Percentiles rank a stretch among this genome's conserved stretches.
Evolutionary conservation across 2,888 invertebrate species (phyloP).

Genomic region (Schizaphis graminum): DNA sequence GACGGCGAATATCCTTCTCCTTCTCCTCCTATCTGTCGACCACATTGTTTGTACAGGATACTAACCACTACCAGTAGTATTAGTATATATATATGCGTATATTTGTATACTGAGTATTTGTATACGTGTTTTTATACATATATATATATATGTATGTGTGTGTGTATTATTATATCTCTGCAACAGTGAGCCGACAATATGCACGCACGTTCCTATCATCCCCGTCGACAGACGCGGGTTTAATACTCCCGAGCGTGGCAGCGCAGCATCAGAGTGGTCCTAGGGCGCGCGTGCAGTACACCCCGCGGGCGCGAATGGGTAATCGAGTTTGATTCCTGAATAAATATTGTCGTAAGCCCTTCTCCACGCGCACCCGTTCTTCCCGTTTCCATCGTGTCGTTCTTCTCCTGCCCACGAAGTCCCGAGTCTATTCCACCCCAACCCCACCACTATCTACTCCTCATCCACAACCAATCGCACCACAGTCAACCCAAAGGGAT

Average conservation of each 20-base stretch:
- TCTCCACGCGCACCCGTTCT: slow-evolving; percentile 13
- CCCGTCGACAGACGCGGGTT: not conserved
- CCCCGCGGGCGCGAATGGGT: slow-evolving; percentile 65
- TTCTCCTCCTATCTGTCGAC: slow-evolving; percentile 15
- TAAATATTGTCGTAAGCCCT: slow-evolving; percentile 70
- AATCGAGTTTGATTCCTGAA: slow-evolving; percentile 67
- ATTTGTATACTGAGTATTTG: not conserved
- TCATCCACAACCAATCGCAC: slow-evolving; percentile 16
- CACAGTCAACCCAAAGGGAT: not conserved
- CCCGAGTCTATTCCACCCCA: slow-evolving; percentile 10
- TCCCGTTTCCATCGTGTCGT: not conserved
- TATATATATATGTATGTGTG: not conserved
- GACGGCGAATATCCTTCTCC: not conserved
- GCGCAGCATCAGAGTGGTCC: not conserved
- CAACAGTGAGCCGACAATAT: slow-evolving; percentile 43
- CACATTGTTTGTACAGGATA: slow-evolving; percentile 60
- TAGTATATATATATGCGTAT: not conserved
- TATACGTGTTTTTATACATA: not conserved
- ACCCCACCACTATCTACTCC: not conserved
- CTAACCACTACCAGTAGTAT: slow-evolving; percentile 11
- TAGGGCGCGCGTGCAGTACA: slow-evolving; percentile 59
- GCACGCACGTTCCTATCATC: not conserved
- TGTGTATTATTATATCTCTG: not conserved
- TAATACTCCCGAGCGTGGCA: not conserved
- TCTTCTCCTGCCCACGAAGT: slow-evolving; percentile 38